These are phyloP conservation scores for Megalurothrips usitatus DNA, from an alignment of 2,888 invertebrate genomes.

Conservation along the genomic window DNA sequence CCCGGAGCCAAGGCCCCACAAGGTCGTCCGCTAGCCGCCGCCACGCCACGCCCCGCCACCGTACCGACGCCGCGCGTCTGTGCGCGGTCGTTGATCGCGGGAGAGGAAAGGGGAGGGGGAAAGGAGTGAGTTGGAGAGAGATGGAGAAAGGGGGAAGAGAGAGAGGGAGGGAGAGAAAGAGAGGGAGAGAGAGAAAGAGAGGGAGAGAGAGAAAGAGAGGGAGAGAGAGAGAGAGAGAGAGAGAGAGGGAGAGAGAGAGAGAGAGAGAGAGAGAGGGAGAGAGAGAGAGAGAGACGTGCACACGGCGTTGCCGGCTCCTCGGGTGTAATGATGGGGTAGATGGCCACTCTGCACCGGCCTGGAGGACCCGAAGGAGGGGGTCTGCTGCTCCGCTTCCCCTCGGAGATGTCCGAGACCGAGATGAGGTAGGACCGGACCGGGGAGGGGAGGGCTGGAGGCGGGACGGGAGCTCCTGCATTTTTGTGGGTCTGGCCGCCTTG, in stretches of 20 bases:
- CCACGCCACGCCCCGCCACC: background rate
- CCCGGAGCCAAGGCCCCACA: slow-evolving; percentile 1
- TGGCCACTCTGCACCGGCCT: background rate
- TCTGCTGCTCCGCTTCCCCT: background rate
- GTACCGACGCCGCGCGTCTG: background rate
- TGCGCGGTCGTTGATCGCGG: background rate
- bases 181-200: background rate
- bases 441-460: background rate
- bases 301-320: slow-evolving; percentile 16
- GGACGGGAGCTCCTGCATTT: background rate
- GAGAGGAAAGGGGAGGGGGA: background rate
- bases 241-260: slow-evolving; percentile 3
- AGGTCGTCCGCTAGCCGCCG: slow-evolving; percentile 9
- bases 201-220: background rate
- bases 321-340: slow-evolving; percentile 21
- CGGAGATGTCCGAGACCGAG: too few relatives aligned
- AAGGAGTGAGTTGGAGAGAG: background rate
- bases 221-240: slow-evolving; percentile 11
- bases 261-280: slow-evolving; percentile 6
- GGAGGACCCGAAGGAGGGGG: too few relatives aligned
- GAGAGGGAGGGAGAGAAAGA: background rate
- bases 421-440: background rate
- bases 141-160: slow-evolving; percentile 2
- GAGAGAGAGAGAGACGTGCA: background rate
- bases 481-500: slow-evolving; percentile 1